These are phyloP conservation scores for Phylloscopus trochilus DNA, from an alignment of 2,113 vertebrate genomes.

Conservation along the genomic window DNA sequence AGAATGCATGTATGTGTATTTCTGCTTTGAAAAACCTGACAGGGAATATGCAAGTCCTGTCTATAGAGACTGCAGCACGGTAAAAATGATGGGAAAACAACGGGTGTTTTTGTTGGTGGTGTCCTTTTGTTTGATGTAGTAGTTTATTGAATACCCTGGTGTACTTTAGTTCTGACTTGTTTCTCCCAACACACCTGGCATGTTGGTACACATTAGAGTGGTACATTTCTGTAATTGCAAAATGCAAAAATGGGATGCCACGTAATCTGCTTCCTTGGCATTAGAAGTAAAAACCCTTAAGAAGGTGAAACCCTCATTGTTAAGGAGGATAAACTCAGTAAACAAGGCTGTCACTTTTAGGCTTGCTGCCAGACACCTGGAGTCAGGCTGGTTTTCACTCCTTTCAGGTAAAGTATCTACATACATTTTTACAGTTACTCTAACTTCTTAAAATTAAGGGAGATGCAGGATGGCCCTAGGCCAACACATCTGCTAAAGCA, in stretches of 20 bases:
- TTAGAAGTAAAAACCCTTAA: neutral
- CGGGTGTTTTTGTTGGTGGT: rapidly evolving
- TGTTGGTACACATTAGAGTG: too few species aligned
- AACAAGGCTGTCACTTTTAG: neutral
- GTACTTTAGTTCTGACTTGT: neutral
- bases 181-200: neutral
- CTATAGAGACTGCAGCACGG: neutral
- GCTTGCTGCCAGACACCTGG: neutral
- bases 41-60: neutral
- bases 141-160: neutral
- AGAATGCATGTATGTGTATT: rapidly evolving
- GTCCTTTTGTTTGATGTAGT: neutral
- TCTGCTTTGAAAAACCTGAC: neutral
- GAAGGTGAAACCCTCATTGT: neutral
- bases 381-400: neutral
- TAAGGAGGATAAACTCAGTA: neutral
- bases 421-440: neutral
- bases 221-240: neutral
- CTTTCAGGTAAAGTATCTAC: neutral
- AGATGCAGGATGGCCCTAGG: neutral
- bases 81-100: neutral
- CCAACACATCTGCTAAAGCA: neutral
- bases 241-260: rapidly evolving
- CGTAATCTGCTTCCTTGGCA: neutral
- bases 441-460: neutral